Evolutionary conservation across 2,888 invertebrate genomes (phyloP), one percentile per base, ranked within the genome.

Genomic region (Anodontia alba): DNA sequence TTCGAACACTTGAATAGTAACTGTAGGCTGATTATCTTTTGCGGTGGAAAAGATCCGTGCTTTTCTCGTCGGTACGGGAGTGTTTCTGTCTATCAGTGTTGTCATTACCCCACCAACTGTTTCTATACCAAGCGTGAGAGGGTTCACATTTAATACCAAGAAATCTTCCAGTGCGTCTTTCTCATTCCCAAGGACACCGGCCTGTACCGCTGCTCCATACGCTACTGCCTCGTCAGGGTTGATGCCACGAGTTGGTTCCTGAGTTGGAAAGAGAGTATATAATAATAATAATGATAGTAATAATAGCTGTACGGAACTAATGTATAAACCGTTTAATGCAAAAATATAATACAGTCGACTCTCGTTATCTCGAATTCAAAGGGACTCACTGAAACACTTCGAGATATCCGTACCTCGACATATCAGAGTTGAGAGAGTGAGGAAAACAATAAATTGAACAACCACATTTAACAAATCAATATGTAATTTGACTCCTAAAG

Each of bases 101-200:
- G 99, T 99, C 99, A 99, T 99, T 42, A 99, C 99, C 89, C 99
- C 99, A 86, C 99, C 99, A 70, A 99, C 99, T 57, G 99, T 99
- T 95, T 99, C 99, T 93, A 99, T 99, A 95, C 99, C 99, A 97
- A 99, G 96, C 87, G 99, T 99, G 87, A 99, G 96, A 89, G 99
- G 99, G 95, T 99, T 99, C 75, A 99, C 99, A 95, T 99, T 99
- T 86, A 99, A 96, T 81, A 99, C 96, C 0, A 99, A 98, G 89
- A 99, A 97, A 76, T 99, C 99, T 90, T 98, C 94, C 31, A 98
- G 98, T 94, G 98, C 98, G 95, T 99, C 98, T 95, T 99, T 98
- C 95, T 99, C 99, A 74, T 99, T 98, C 82, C 98, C 98, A 80
- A 99, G 96, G 0, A 99, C 99, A 90, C 99, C 99, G 93, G 98